Percentiles rank a stretch among this genome's conserved stretches.
These are phyloP conservation scores for Alligator sinensis DNA, from an alignment of 2,113 vertebrate genomes.

Conservation along the genomic window DNA sequence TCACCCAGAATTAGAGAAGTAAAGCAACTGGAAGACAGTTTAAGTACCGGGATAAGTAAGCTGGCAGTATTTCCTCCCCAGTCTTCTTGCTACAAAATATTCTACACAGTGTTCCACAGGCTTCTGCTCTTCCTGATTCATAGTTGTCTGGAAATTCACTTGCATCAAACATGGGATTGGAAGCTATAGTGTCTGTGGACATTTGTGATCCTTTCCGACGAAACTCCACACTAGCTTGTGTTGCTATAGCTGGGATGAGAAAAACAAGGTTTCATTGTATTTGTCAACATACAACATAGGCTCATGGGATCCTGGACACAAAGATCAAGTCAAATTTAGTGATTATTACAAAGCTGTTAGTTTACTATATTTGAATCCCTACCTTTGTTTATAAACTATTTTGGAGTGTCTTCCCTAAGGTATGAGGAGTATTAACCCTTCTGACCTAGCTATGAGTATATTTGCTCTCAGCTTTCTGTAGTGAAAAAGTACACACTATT, in stretches of 20 bases:
- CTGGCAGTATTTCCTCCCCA: constrained; percentile 95
- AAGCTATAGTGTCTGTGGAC: constrained; percentile 94
- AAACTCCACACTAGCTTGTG: constrained; percentile 91
- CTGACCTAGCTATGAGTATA: background rate
- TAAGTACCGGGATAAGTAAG: constrained; percentile 94
- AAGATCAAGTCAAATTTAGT: constrained; percentile 87
- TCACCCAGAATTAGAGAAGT: constrained; percentile 34
- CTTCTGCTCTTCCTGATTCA: constrained; percentile 94
- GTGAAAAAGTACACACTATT: background rate
- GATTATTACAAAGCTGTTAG: constrained; percentile 74
- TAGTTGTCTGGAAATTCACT: constrained; percentile 96
- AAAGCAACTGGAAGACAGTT: constrained; percentile 72
- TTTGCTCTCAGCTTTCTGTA: background rate
- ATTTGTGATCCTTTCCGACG: constrained; percentile 94
- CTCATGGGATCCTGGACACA: constrained; percentile 92
- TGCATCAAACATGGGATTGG: constrained; percentile 91
- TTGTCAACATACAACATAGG: constrained; percentile 60
- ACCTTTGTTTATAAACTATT: constrained; percentile 72
- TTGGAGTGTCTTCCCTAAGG: constrained; percentile 55
- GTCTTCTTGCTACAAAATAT: constrained; percentile 99
- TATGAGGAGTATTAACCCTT: constrained; percentile 38
- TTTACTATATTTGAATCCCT: constrained; percentile 69
- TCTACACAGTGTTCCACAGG: constrained; percentile 94
- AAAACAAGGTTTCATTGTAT: constrained; percentile 66
- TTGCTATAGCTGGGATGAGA: constrained; percentile 89